Evolutionary conservation across 2,113 vertebrate species (phyloP).

Genomic region (Centropus unirufus): DNA sequence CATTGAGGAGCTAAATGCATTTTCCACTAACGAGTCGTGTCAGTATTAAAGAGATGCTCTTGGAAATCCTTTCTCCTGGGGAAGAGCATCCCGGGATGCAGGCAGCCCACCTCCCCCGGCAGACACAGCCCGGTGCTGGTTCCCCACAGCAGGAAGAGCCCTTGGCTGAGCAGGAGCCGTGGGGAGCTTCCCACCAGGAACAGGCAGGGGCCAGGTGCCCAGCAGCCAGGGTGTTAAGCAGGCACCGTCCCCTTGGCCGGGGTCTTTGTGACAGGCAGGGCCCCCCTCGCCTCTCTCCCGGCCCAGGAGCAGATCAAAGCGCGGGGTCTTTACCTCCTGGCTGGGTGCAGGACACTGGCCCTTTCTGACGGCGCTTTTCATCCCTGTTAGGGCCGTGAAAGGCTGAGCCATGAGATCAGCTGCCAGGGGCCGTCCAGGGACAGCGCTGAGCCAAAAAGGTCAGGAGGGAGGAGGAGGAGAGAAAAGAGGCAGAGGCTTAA

Average conservation of each 20-base stretch:
- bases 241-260: neutral
- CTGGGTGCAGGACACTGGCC: slow-evolving; percentile 22
- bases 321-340: slow-evolving; percentile 51
- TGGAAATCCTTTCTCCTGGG: neutral
- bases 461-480: slow-evolving; percentile 68
- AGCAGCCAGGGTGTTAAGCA: neutral
- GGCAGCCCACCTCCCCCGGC: neutral
- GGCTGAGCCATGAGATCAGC: slow-evolving; percentile 66
- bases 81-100: neutral
- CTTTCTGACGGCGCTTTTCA: slow-evolving; percentile 64
- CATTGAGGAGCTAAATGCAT: neutral
- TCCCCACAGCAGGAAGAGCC: neutral
- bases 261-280: slow-evolving; percentile 10
- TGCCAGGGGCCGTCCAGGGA: slow-evolving; percentile 63
- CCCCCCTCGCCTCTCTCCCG: neutral
- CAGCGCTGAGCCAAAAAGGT: slow-evolving; percentile 60
- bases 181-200: neutral
- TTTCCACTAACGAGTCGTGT: neutral
- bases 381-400: slow-evolving; percentile 67
- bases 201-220: neutral
- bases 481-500: slow-evolving; percentile 70
- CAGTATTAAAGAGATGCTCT: neutral
- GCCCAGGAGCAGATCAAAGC: slow-evolving; percentile 62
- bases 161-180: neutral
- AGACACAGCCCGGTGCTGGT: fast-evolving